A percentile compares a stretch with the other conserved stretches of the same genome.
These are phyloP conservation scores for Dinoponera quadriceps DNA, from an alignment of 1,140 invertebrate genomes.

Conservation along the genomic window DNA sequence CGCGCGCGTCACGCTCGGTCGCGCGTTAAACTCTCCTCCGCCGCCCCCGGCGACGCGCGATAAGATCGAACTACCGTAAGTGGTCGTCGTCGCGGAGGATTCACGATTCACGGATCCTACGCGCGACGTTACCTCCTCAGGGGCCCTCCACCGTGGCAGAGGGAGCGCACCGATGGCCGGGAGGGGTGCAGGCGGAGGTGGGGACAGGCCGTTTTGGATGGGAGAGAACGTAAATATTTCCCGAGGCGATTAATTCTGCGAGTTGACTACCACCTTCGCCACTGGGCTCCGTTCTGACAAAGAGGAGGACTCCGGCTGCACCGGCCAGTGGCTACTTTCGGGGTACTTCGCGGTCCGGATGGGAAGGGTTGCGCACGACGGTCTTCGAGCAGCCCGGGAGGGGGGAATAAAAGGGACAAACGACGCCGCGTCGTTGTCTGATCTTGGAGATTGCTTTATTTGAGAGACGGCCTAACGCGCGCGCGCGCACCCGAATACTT, in stretches of 20 bases:
- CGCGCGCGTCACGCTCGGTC: not conserved
- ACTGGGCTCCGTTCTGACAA: slow-evolving; percentile 64
- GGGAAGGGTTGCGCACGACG: not conserved
- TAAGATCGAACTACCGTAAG: slow-evolving; percentile 43
- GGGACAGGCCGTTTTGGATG: slow-evolving; percentile 53
- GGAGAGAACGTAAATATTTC: slow-evolving; percentile 73
- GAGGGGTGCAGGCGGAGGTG: not conserved
- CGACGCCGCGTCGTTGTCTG: slow-evolving; percentile 69
- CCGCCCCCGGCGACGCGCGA: not conserved
- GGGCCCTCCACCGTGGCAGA: not conserved
- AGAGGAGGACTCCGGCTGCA: slow-evolving; percentile 57
- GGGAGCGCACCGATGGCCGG: not conserved
- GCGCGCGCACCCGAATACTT: slow-evolving; percentile 68
- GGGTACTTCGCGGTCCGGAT: slow-evolving; percentile 39
- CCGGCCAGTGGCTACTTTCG: slow-evolving; percentile 62
- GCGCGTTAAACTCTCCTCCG: slow-evolving; percentile 3
- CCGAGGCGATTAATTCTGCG: slow-evolving; percentile 72
- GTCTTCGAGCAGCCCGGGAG: not conserved
- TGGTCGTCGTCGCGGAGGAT: slow-evolving; percentile 4
- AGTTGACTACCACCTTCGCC: slow-evolving; percentile 67
- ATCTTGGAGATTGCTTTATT: slow-evolving; percentile 81
- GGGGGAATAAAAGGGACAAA: slow-evolving; percentile 66
- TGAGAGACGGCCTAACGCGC: slow-evolving; percentile 74
- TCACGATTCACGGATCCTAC: slow-evolving; percentile 9
- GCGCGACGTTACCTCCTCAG: not conserved